Percentiles rank a stretch among this genome's conserved stretches.
Conservation (phyloP, 1,140 invertebrate species). For the Leptestheria dahalacensis region DNA sequence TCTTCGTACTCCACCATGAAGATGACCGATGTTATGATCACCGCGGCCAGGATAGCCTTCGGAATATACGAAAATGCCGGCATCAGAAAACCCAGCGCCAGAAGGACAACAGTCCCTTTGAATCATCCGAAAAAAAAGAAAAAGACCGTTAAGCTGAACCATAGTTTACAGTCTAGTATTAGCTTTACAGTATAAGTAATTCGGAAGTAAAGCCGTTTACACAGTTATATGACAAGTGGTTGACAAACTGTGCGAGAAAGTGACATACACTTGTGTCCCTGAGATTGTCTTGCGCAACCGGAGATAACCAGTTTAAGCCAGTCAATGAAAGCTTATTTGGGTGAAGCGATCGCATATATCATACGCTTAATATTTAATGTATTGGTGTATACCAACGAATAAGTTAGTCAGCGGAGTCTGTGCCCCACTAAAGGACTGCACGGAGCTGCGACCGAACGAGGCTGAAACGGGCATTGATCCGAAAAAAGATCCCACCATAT, state of each 20-base stretch:
- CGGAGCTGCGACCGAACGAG: conserved; percentile 59
- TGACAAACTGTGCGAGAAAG: no score
- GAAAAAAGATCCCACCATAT: conserved; percentile 54
- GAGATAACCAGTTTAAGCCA: no score
- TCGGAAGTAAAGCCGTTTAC: no score
- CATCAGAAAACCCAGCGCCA: conserved; percentile 28
- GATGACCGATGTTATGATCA: conserved; percentile 32
- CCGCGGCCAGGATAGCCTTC: conserved; percentile 29
- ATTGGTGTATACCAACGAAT: conserved; percentile 39
- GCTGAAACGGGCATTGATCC: conserved; percentile 63
- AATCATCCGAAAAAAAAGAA: neutral
- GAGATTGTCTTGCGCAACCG: no score
- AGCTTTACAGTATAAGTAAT: neutral
- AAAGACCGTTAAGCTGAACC: neutral
- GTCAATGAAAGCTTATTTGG: no score
- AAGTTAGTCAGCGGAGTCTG: conserved; percentile 54
- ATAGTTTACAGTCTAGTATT: no score
- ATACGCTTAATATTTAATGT: no score
- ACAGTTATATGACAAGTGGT: no score
- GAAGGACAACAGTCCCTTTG: conserved; percentile 27
- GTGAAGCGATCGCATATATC: no score
- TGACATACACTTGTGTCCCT: no score
- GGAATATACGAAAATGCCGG: conserved; percentile 32
- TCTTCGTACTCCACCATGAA: conserved; percentile 28
- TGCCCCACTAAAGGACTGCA: conserved; percentile 57